Base-by-base conservation (phyloP, 2,888 invertebrate species). In the Coelogynopora nodosa region DNA sequence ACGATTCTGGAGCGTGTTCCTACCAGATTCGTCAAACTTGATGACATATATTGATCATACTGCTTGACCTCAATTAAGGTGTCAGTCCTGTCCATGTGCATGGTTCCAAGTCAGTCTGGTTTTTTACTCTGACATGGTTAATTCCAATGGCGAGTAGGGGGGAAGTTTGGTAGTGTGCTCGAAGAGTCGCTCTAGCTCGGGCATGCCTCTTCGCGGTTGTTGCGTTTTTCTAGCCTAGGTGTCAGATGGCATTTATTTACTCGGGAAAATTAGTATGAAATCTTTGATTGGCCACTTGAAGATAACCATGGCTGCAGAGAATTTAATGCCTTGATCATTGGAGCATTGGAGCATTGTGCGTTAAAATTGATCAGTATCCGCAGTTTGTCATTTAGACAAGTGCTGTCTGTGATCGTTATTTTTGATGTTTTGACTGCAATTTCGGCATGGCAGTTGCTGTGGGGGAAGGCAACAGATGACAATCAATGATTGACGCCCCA, bases 401-500 rank as follows among this genome's bases (percentile, higher is more conserved):
- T 89, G 85, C 89, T 90, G 87, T 89, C 88, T 18, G 88, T 88
- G 27, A 90, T 88, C 10, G 89, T 86, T n/a, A 89, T 88, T 80
- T 89, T 89, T 0, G 90, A 86, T 5, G 89, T 89, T 82, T 90
- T 89, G 0, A 89, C 89, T 0, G 89, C 88, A 30, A 90, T 83
- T 74, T 89, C 89, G 0, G 89, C 89, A 0, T 89, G 30, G 74
- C 89, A 89, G 85, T 90, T 90, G 85, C 89, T 89, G 87, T 89
- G 89, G 0, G 89, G 89, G 80, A 88, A 89, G 2, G 89, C 89
- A 0, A 90, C 89, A 0, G 89, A 90, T n/a, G 89, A 89, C 0
- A 89, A 84, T 0, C 89, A 84, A 67, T 90, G 89, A 81, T 89
- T 87, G 0, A 90, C 88, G n/a, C 89, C 89, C 89, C 89, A 90